Evolutionary conservation across 2,888 invertebrate species (phyloP), one percentile per base, ranked within the genome.

Genomic region (Synanthedon vespiformis): DNA sequence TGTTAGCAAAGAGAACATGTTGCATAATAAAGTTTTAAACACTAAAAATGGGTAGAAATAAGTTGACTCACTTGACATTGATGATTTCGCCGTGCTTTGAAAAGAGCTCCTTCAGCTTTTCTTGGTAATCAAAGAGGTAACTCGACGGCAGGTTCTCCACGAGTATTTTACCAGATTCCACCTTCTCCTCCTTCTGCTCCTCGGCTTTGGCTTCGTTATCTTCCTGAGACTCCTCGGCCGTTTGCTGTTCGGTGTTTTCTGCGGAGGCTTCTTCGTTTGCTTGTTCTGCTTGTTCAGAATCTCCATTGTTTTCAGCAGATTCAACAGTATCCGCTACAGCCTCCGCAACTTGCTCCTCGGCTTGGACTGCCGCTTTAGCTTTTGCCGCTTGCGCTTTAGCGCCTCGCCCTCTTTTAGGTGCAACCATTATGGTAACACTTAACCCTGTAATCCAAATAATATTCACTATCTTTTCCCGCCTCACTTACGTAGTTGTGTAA

Each of bases 91-190:
- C 87, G 53, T 87, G 70, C 63, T 87, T 84, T 48, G 84, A 81
- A 74, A 87, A 87, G 57, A 84, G 61, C 67, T 87, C 87, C 66
- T 84, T 87, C 54, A 87, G 83, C 68, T 86, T 86, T 54, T 87
- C 87, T 70, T 87, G 87, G 63, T 87, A 87, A 64, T 84, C 83
- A 60, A 87, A 87, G 59, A 87, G 77, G 67, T 72, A 87, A 70
- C 75, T 83, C 40, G 81, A 73, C 11, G 87, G 87, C 55, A 87
- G 77, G 64, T 86, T 85, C 68, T 87, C 87, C 40, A 87, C 78
- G 13, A 87, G 77, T 62, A 87, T 69, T 81, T 87, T 87, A 74
- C 87, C 87, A 69, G 87, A 74, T 67, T 87, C 87, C 53, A 84
- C 78, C 64, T 86, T 83, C 50, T 58, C 54, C 59, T 84, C 83